Percentiles rank a stretch among this genome's conserved stretches.
Evolutionary conservation across 2,113 vertebrate genomes (phyloP).

Genomic region (Crotalus tigris): DNA sequence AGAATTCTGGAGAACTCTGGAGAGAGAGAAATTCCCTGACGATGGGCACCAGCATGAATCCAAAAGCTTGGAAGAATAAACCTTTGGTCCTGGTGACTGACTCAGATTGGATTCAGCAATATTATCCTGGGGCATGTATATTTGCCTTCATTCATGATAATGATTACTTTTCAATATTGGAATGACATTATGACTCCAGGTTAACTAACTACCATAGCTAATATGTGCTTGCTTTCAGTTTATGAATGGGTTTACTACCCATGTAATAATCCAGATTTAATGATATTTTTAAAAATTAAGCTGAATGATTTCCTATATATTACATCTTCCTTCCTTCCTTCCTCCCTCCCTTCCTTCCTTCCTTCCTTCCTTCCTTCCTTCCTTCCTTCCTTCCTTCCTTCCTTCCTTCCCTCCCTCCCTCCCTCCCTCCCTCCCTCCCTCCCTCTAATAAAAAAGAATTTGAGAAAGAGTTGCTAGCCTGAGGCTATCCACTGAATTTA

Average conservation of each 20-base stretch:
- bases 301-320: background rate
- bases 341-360: too few species aligned
- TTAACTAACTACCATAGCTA: background rate
- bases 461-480: background rate
- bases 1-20: background rate
- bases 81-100: background rate
- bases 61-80: background rate
- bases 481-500: background rate
- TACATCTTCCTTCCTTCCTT: background rate
- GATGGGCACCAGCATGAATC: background rate
- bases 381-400: background rate
- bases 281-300: background rate
- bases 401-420: too few species aligned
- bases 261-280: background rate
- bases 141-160: background rate
- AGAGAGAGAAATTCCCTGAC: background rate
- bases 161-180: background rate
- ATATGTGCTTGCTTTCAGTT: background rate
- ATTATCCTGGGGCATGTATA: background rate
- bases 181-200: background rate
- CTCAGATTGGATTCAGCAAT: background rate
- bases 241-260: background rate
- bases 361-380: background rate
- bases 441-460: background rate
- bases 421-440: background rate